These are phyloP conservation scores for Omphaloscelis lunosa DNA, from an alignment of 2,888 invertebrate species.

Conservation along the genomic window DNA sequence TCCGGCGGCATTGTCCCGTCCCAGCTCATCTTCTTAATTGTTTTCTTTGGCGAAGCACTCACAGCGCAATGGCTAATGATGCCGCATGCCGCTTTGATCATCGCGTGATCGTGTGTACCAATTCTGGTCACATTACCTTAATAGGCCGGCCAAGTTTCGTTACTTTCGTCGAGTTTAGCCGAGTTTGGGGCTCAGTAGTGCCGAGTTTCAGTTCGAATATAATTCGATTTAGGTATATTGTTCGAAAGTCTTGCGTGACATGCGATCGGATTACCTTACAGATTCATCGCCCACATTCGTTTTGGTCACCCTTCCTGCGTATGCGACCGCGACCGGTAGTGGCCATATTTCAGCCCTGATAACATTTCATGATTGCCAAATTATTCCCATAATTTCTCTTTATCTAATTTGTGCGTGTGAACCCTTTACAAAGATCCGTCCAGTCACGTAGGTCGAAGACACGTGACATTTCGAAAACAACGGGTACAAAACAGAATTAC, in stretches of 20 bases:
- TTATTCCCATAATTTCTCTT: conserved; percentile 61
- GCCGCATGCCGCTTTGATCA: conserved; percentile 87
- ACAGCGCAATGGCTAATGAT: conserved; percentile 85
- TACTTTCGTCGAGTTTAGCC: conserved; percentile 52
- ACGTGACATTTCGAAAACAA: conserved; percentile 87
- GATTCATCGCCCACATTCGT: conserved; percentile 10
- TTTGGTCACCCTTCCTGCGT: conserved; percentile 36
- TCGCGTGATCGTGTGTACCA: conserved; percentile 71
- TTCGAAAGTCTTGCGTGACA: conserved; percentile 37
- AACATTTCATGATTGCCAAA: conserved; percentile 47
- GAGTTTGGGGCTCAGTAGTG: conserved; percentile 43
- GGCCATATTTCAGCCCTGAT: conserved; percentile 40
- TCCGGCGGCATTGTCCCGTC: conserved; percentile 83
- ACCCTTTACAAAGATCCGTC: conserved; percentile 76
- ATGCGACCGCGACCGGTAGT: conserved; percentile 40
- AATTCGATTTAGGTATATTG: conserved; percentile 47
- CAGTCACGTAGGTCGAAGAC: conserved; percentile 83
- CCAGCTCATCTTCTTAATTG: conserved; percentile 87
- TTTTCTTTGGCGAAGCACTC: conserved; percentile 86
- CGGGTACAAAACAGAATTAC: conserved; percentile 88
- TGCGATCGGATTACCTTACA: conserved; percentile 26
- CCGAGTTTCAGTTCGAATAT: conserved; percentile 49
- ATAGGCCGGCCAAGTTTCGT: conserved; percentile 49
- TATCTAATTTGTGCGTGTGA: conserved; percentile 68
- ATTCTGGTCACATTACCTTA: conserved; percentile 64